Percentiles rank a stretch among this genome's conserved stretches.
These are phyloP conservation scores for Hydriomena furcata DNA, from an alignment of 2,888 invertebrate genomes.

Conservation along the genomic window DNA sequence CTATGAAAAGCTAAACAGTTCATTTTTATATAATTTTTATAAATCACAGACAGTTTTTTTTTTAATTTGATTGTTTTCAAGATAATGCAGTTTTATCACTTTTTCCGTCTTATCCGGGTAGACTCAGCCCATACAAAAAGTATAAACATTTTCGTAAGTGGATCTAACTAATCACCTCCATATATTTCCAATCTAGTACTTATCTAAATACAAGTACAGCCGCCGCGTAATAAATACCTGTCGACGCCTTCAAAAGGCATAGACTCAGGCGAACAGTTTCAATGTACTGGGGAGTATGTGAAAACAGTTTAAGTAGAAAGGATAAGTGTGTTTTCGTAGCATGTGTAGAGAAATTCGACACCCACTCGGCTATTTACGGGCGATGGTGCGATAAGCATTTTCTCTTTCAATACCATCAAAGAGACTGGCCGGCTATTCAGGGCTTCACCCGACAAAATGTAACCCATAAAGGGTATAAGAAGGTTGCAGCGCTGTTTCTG, in stretches of 20 bases:
- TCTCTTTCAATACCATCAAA: slow-evolving; percentile 80
- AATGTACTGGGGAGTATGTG: slow-evolving; percentile 66
- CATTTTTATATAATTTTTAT: no score
- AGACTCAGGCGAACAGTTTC: slow-evolving; percentile 61
- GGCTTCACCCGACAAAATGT: slow-evolving; percentile 66
- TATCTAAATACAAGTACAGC: slow-evolving; percentile 9
- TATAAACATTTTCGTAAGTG: no score
- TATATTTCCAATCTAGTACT: no score
- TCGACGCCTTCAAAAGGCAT: slow-evolving; percentile 58
- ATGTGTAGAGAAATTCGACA: slow-evolving; percentile 77
- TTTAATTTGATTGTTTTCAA: no score
- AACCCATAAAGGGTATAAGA: slow-evolving; percentile 69
- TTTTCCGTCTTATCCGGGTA: no score
- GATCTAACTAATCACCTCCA: no score
- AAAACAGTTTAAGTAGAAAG: slow-evolving; percentile 77
- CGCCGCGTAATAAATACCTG: slow-evolving; percentile 45
- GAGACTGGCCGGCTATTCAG: slow-evolving; percentile 77
- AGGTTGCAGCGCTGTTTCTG: slow-evolving; percentile 63
- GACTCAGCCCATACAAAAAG: no score
- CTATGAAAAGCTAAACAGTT: no score
- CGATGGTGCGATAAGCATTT: slow-evolving; percentile 80
- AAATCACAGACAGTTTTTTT: no score
- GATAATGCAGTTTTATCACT: no score
- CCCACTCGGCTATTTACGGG: slow-evolving; percentile 76
- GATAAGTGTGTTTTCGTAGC: slow-evolving; percentile 78